Conservation (phyloP, 2,888 invertebrate species). For the Parascotia fuliginaria region DNA sequence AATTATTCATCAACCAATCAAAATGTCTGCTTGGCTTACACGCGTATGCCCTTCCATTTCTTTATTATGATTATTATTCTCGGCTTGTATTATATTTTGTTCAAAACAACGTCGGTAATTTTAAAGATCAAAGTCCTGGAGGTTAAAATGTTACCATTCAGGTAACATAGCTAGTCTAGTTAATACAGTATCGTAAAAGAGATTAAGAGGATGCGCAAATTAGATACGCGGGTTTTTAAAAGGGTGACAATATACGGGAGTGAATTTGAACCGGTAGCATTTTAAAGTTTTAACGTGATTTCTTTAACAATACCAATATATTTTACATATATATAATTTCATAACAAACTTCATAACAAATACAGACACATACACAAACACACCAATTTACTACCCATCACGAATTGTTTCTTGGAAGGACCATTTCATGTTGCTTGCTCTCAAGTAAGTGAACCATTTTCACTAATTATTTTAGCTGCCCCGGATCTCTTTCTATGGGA, state of each 20-base stretch:
- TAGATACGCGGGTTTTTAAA: conserved; percentile 43
- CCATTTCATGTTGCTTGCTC: too few relatives aligned
- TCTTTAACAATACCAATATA: neutral
- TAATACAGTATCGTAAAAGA: conserved; percentile 35
- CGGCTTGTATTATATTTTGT: neutral
- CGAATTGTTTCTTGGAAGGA: too few relatives aligned
- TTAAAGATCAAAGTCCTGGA: conserved; percentile 3
- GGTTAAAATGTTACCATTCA: conserved; percentile 12
- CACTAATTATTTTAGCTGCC: too few relatives aligned
- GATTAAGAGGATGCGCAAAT: conserved; percentile 39
- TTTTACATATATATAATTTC: too few relatives aligned
- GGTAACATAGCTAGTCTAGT: conserved; percentile 14
- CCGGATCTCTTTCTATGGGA: too few relatives aligned
- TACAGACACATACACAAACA: too few relatives aligned
- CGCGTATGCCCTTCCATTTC: neutral
- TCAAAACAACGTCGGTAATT: neutral
- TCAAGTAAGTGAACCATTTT: too few relatives aligned
- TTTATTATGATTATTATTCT: conserved; percentile 3
- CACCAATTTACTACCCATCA: too few relatives aligned
- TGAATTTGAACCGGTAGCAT: neutral
- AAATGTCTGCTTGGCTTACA: neutral
- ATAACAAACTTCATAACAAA: too few relatives aligned
- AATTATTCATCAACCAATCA: neutral
- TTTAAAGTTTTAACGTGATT: neutral
- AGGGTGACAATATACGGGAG: conserved; percentile 11